Conservation (phyloP, 1,140 invertebrate species). For the Riptortus pedestris region DNA sequence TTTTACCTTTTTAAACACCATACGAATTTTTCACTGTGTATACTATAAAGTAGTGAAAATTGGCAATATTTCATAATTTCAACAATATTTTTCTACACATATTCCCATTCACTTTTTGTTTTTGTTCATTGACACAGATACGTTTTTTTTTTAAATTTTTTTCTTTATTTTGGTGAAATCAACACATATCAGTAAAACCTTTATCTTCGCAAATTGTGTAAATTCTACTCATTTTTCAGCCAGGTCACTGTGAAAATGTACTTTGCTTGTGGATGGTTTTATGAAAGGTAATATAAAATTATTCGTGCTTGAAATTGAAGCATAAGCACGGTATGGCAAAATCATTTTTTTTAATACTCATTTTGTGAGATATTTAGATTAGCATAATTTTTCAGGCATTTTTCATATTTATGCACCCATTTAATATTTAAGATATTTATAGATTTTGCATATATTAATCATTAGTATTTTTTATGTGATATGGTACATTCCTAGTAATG, state of each 20-base stretch:
- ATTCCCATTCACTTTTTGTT: no score
- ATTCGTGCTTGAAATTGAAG: slow-evolving; percentile 16
- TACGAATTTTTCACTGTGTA: no score
- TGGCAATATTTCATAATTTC: no score
- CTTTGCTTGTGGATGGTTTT: slow-evolving; percentile 70
- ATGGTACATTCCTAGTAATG: no score
- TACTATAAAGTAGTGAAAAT: no score
- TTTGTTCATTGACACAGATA: no score
- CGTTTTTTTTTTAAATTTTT: no score
- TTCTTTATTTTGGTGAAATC: no score
- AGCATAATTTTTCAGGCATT: not conserved
- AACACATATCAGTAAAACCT: not conserved
- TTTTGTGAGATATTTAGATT: slow-evolving; percentile 13
- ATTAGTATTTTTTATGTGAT: no score
- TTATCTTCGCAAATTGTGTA: slow-evolving; percentile 3
- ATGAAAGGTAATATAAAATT: slow-evolving; percentile 51
- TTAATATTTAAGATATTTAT: not conserved
- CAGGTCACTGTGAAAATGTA: slow-evolving; percentile 42
- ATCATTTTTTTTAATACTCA: slow-evolving; percentile 5
- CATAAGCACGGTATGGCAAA: slow-evolving; percentile 14
- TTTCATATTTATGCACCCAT: not conserved
- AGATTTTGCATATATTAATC: not conserved
- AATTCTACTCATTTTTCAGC: slow-evolving; percentile 44
- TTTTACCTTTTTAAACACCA: no score
- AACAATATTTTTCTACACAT: no score